phyloP scores from a whole-genome alignment of 1,140 invertebrate genomes.

The Drosophila guanche region DNA sequence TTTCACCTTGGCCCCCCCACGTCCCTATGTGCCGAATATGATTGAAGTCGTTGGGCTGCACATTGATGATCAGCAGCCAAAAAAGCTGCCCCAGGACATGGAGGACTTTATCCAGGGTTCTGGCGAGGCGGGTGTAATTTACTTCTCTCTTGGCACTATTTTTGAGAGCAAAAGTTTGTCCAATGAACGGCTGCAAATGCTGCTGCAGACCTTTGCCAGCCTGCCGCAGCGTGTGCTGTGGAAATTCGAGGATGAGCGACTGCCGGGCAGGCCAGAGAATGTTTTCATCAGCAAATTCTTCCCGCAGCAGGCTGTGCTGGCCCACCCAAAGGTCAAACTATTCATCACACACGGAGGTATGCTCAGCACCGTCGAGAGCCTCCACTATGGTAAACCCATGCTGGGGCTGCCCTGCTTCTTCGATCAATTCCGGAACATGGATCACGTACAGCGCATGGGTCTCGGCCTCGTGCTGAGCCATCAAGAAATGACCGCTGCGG shows the following conservation, averaged over 20 bases:
- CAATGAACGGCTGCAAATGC: slow-evolving; percentile 71
- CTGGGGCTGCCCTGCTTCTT: slow-evolving; percentile 55
- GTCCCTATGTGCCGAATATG: slow-evolving; percentile 65
- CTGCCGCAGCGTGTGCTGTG: slow-evolving; percentile 84
- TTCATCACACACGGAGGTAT: slow-evolving; percentile 86
- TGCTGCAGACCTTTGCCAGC: slow-evolving; percentile 37
- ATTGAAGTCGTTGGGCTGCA: slow-evolving; percentile 86
- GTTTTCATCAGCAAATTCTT: slow-evolving; percentile 86
- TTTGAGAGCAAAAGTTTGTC: slow-evolving; percentile 85
- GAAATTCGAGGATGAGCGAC: slow-evolving; percentile 84
- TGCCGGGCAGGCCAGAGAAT: slow-evolving; percentile 84
- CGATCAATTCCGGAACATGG: slow-evolving; percentile 58
- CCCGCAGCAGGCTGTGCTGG: slow-evolving; percentile 84
- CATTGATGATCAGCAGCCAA: slow-evolving; percentile 71
- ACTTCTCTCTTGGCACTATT: slow-evolving; percentile 85
- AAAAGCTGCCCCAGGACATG: slow-evolving; percentile 63
- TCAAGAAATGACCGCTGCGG: slow-evolving; percentile 12
- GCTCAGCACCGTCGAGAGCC: slow-evolving; percentile 84
- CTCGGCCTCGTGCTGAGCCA: slow-evolving; percentile 80
- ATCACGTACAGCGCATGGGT: slow-evolving; percentile 83
- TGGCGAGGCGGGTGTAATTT: slow-evolving; percentile 84
- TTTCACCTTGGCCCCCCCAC: slow-evolving; percentile 55
- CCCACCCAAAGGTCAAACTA: slow-evolving; percentile 79
- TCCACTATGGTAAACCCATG: slow-evolving; percentile 60
- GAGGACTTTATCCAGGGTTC: slow-evolving; percentile 85